Evolutionary conservation across 1,140 invertebrate species (phyloP).

Genomic region (Nephila pilipes): DNA sequence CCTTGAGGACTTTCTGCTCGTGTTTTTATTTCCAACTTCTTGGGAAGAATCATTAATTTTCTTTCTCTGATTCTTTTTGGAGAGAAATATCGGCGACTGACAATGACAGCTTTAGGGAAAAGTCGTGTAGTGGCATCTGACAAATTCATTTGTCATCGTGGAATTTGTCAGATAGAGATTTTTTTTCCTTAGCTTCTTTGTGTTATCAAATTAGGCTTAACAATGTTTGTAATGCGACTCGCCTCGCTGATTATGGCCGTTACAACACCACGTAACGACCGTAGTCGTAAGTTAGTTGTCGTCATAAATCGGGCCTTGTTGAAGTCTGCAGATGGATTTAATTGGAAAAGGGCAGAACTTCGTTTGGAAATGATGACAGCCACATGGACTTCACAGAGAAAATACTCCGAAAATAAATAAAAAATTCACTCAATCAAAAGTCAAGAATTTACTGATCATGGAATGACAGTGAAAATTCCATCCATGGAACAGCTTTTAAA

Average conservation of each 20-base stretch:
- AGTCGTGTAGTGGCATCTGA: constrained; percentile 18
- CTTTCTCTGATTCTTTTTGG: not conserved
- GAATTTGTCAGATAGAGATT: not conserved
- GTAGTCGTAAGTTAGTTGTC: not conserved
- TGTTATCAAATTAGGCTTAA: constrained; percentile 24
- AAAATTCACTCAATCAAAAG: not conserved
- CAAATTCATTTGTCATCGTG: constrained; percentile 9
- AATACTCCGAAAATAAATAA: not conserved
- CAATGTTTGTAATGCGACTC: constrained; percentile 27
- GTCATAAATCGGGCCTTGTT: not conserved
- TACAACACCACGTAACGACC: constrained; percentile 1
- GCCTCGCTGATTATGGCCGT: not conserved
- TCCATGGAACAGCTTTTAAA: not conserved
- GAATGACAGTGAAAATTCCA: not conserved
- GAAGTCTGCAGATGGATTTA: not conserved
- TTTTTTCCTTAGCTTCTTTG: not conserved
- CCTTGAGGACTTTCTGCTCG: not conserved
- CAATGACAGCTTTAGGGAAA: constrained; percentile 10
- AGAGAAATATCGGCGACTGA: not conserved
- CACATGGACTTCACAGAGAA: not conserved
- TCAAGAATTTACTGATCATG: no score
- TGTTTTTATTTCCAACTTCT: constrained; percentile 15
- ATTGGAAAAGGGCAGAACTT: not conserved
- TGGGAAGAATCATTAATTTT: constrained; percentile 39
- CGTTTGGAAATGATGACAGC: not conserved